Evolutionary conservation across 1,140 invertebrate species (phyloP).

Genomic region (Laodelphax striatellus): DNA sequence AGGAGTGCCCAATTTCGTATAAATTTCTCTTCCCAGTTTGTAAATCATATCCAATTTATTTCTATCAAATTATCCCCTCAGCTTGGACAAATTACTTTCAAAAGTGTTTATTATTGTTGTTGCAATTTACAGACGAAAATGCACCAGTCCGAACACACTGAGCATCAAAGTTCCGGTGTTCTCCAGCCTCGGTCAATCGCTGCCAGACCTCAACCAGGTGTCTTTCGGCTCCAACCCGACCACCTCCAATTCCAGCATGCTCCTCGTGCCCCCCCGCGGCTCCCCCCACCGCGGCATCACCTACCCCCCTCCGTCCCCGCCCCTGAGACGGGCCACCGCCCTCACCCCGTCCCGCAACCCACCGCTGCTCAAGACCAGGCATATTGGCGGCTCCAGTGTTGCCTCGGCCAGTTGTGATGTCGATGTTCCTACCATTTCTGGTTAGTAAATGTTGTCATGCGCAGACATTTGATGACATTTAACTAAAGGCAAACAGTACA

Average conservation of each 20-base stretch:
- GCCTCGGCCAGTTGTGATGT: constrained; percentile 30
- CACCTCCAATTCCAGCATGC: constrained; percentile 33
- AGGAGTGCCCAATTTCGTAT: no score
- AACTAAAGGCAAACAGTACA: no score
- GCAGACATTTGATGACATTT: background rate
- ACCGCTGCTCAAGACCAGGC: constrained; percentile 55
- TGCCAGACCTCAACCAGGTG: constrained; percentile 54
- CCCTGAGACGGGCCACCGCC: constrained; percentile 51
- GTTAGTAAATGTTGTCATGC: constrained; percentile 19
- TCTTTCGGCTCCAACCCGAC: constrained; percentile 35
- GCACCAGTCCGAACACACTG: constrained; percentile 53
- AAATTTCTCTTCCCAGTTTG: no score
- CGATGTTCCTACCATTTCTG: constrained; percentile 33
- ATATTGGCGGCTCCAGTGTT: constrained; percentile 25
- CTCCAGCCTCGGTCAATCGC: constrained; percentile 51
- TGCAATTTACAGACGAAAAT: constrained; percentile 26
- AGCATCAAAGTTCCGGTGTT: constrained; percentile 56
- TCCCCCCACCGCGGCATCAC: constrained; percentile 48
- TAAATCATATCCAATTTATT: no score
- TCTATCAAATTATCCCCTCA: no score
- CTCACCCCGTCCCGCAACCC: constrained; percentile 60
- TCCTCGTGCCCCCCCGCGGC: constrained; percentile 35
- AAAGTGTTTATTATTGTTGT: no score
- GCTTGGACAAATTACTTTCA: no score
- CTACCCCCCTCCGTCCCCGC: constrained; percentile 64